Base-by-base conservation (phyloP, 2,113 vertebrate species). In the Eudyptes chrysolophus region DNA sequence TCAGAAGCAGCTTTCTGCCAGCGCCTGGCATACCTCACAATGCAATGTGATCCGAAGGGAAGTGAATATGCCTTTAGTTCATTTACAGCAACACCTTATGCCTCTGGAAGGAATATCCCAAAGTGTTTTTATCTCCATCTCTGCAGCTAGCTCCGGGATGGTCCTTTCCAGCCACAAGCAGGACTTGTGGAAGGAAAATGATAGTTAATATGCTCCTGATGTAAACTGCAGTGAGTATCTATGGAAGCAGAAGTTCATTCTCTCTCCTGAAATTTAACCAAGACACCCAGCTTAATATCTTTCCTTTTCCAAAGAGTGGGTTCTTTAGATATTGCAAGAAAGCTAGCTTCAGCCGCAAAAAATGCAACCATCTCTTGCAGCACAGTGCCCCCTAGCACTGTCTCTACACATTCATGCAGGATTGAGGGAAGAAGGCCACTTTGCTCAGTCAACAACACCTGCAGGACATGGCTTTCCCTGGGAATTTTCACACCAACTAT, bases 301-400 rank as follows among this genome's bases (percentile, higher is more conserved):
- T 68, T 69, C 38, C 20, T 62, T 84, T 49, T 25, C 26, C 72
- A 13, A 34, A 60, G 8, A 2, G 20, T 13, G 30, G 12, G 42
- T 44, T 71, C 54, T 46, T 27, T 3, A 13, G 83, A 61, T 8
- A 5, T 0, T 6, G 18, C 18, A 27, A 32, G 36, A n/a, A 74
- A 42, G 7, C 13, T 3, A 14, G 52, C 61, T 84, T 32, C 46
- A 22, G 3, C 36, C 0, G 25, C 49, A 16, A 3, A 22, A 65
- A 34, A 13, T 2, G 40, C 55, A 24, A 2, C 20, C 71, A 95
- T 98, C 90, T 51, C 95, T 97, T 97, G 98, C 94, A 95, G 94
- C 13, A 42, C 88, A 98, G 97, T 95, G 97, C 98, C 98, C 98
- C 93, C 98, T 98, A 98, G 98, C 98, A 94, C 93, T 72, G 91